phyloP scores from a whole-genome alignment of 2,888 invertebrate species.

The Falcaria lacertinaria region DNA sequence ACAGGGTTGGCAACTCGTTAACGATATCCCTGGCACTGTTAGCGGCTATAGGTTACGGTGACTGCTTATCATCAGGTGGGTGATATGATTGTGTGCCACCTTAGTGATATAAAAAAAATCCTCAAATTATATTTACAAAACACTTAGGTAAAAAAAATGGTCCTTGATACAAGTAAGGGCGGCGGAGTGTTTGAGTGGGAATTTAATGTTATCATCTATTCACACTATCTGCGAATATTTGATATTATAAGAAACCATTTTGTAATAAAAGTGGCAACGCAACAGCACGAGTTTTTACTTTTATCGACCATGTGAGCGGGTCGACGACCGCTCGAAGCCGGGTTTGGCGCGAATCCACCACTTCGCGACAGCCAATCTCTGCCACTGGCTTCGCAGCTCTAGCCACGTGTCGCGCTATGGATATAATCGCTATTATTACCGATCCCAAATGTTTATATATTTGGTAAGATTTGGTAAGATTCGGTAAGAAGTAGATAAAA shows the following conservation, averaged over 20 bases:
- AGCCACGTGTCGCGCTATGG: conserved; percentile 12
- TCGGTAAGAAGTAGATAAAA: too few species aligned
- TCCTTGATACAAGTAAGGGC: neutral
- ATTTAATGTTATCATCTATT: conserved; percentile 13
- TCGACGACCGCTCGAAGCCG: conserved; percentile 37
- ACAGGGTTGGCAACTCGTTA: too few species aligned
- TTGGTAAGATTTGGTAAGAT: too few species aligned
- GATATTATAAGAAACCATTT: conserved; percentile 23
- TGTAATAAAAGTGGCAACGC: conserved; percentile 40
- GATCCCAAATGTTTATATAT: too few species aligned
- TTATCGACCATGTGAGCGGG: conserved; percentile 56
- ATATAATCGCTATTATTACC: neutral
- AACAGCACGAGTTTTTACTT: conserved; percentile 67
- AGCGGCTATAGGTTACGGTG: too few species aligned
- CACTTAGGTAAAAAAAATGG: neutral
- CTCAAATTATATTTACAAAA: too few species aligned
- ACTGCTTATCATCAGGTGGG: too few species aligned
- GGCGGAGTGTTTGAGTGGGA: neutral
- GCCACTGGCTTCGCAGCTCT: conserved; percentile 11
- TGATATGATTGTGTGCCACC: too few species aligned
- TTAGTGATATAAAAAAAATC: too few species aligned
- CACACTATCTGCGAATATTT: conserved; percentile 17
- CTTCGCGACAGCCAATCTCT: conserved; percentile 34
- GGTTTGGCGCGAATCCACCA: conserved; percentile 44
- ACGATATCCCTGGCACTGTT: too few species aligned